These are phyloP conservation scores for Hexactinellida sp. DNA, from an alignment of 37 sponge, comb jelly and placozoan genomes.

Conservation along the genomic window DNA sequence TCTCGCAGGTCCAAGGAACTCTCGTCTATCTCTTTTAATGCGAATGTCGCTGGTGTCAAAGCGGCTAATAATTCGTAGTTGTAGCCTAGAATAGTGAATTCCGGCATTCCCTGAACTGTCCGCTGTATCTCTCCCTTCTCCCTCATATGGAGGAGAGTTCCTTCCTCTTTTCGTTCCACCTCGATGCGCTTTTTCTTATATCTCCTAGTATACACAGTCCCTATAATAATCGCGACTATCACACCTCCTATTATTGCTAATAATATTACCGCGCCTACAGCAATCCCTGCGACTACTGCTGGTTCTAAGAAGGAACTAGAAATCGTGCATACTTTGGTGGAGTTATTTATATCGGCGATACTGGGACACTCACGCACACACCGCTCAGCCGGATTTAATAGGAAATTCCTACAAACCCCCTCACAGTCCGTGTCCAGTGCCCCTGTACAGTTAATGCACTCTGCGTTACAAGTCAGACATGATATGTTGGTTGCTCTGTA, in stretches of 20 bases:
- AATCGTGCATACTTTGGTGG: neutral
- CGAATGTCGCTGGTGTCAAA: neutral
- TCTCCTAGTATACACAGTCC: neutral
- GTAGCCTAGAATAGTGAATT: neutral
- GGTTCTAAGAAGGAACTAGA: neutral
- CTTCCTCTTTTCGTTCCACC: neutral
- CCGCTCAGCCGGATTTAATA: neutral
- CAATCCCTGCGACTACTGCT: neutral
- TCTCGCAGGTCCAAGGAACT: neutral
- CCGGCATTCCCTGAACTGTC: neutral
- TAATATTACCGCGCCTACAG: neutral
- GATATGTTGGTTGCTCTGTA: neutral
- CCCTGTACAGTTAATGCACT: neutral
- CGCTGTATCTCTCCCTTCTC: neutral
- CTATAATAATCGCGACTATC: neutral
- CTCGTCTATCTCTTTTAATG: neutral
- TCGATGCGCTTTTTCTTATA: neutral
- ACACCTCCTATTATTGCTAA: neutral
- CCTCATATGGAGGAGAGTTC: neutral
- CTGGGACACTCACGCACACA: neutral
- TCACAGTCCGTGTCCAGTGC: neutral
- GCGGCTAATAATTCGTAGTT: neutral
- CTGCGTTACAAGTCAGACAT: neutral
- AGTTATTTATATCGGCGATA: neutral
- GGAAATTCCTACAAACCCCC: neutral